Evolutionary conservation across 2,113 vertebrate genomes (phyloP).

Genomic region (Vulpes ferrilata): DNA sequence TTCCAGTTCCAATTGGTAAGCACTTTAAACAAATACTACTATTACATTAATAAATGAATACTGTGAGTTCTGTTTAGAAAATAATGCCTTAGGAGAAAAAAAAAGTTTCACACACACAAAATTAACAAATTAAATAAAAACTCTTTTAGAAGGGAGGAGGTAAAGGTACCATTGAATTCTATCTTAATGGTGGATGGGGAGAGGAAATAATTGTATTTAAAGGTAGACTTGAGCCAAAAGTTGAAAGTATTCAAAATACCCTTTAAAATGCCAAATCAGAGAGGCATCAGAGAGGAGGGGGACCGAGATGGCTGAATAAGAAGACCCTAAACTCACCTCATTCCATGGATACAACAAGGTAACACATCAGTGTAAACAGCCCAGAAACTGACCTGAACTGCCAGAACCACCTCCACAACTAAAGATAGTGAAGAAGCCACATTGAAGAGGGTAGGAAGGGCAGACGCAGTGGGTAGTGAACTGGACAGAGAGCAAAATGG

Average conservation of each 20-base stretch:
- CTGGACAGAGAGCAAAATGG: not conserved
- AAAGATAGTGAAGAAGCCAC: not conserved
- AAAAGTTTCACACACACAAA: not conserved
- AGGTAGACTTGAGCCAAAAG: not conserved
- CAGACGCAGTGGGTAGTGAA: not conserved
- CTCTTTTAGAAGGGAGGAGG: not conserved
- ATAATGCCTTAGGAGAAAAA: not conserved
- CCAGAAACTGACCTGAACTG: not conserved
- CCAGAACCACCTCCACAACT: not conserved
- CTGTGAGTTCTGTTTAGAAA: slow-evolving; percentile 12
- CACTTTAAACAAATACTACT: not conserved
- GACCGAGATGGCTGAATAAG: not conserved
- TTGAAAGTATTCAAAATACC: not conserved
- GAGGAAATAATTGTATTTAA: slow-evolving; percentile 4
- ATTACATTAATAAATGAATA: slow-evolving; percentile 5
- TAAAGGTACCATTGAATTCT: not conserved
- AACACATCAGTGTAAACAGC: not conserved
- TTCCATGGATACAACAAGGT: not conserved
- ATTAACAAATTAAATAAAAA: not conserved
- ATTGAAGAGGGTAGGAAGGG: not conserved
- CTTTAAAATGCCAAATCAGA: slow-evolving; percentile 6
- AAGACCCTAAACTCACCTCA: not conserved
- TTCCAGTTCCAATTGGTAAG: not conserved
- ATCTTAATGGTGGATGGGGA: not conserved
- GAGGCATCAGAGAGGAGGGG: not conserved